Conservation (phyloP, 2,888 invertebrate species). For the Phaedon cochleariae region DNA sequence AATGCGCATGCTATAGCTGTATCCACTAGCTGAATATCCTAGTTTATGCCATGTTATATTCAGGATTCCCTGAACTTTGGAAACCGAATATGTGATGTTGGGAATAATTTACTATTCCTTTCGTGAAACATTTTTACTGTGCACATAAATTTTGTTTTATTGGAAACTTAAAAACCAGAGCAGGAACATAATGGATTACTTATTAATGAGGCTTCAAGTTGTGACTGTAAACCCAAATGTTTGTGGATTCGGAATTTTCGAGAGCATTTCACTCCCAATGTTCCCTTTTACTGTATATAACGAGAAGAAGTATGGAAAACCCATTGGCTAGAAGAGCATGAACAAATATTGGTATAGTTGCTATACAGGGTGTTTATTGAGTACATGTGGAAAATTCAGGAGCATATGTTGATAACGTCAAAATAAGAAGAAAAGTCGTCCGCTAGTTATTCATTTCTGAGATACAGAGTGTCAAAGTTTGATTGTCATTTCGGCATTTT, state of each 20-base stretch:
- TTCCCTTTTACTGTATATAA: background rate
- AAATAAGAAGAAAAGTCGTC: too few relatives aligned
- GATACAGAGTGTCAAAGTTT: too few relatives aligned
- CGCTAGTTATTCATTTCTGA: too few relatives aligned
- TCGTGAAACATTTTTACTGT: background rate
- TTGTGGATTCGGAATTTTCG: background rate
- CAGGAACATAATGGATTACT: background rate
- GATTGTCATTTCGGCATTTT: too few relatives aligned
- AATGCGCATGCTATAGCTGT: background rate
- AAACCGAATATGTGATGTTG: background rate
- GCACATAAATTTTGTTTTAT: conserved; percentile 1
- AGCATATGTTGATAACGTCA: too few relatives aligned
- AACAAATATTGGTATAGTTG: too few relatives aligned
- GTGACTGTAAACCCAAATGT: background rate
- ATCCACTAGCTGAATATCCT: background rate
- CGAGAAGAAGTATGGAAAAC: background rate
- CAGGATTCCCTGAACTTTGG: background rate
- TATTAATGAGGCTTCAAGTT: background rate
- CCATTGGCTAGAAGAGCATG: background rate
- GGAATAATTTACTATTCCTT: background rate
- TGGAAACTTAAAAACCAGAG: conserved; percentile 2
- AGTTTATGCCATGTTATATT: background rate
- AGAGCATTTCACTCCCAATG: background rate
- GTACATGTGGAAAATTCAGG: too few relatives aligned
- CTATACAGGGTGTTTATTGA: too few relatives aligned